Conservation (phyloP, 2,797 vertebrate genomes). For the Coranthus polyacanthus region DNA sequence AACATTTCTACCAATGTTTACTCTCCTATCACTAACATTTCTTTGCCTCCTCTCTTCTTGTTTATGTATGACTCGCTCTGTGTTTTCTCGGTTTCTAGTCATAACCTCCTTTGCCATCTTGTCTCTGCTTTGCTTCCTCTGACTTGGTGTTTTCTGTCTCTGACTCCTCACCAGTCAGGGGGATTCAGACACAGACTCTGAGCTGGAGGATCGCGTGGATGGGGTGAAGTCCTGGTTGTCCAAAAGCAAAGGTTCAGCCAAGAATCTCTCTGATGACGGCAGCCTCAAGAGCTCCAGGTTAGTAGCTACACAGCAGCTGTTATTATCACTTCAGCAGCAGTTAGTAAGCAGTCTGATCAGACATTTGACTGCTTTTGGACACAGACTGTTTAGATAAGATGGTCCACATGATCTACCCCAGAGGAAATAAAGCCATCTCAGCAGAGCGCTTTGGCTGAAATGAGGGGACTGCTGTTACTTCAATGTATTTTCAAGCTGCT, state of each 20-base stretch:
- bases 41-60: slow-evolving; percentile 12
- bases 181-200: slow-evolving; percentile 93
- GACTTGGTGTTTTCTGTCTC: slow-evolving; percentile 41
- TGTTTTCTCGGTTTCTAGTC: neutral
- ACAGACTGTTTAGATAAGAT: slow-evolving; percentile 6
- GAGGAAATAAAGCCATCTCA: slow-evolving; percentile 39
- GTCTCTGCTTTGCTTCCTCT: slow-evolving; percentile 29
- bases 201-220: slow-evolving; percentile 93
- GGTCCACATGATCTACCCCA: slow-evolving; percentile 32
- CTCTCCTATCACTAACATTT: slow-evolving; percentile 16
- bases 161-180: slow-evolving; percentile 85
- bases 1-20: slow-evolving; percentile 12
- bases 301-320: slow-evolving; percentile 64
- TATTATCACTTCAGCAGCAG: slow-evolving; percentile 3
- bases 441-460: slow-evolving; percentile 26
- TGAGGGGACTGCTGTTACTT: slow-evolving; percentile 26
- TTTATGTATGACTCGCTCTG: neutral
- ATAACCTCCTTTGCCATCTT: neutral
- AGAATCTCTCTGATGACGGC: slow-evolving; percentile 93
- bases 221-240: slow-evolving; percentile 98
- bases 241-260: slow-evolving; percentile 94
- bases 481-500: slow-evolving; percentile 45
- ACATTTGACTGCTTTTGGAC: slow-evolving; percentile 3
- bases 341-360: neutral
- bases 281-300: slow-evolving; percentile 97